Evolutionary conservation across 1,140 invertebrate genomes (phyloP).

Genomic region (Drosophila fuyamai): DNA sequence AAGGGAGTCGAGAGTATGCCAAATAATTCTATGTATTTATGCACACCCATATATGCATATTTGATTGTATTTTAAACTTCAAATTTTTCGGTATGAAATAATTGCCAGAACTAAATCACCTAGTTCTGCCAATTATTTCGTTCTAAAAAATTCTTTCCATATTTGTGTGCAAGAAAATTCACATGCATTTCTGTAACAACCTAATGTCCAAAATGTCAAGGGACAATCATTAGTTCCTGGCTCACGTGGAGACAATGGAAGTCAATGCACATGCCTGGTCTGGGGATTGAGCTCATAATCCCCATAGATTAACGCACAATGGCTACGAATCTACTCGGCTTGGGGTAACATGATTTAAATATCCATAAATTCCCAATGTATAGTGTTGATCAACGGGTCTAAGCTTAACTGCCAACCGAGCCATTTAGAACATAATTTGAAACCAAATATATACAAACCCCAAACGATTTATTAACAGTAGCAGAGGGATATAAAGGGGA

Average conservation of each 20-base stretch:
- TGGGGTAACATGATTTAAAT: constrained; percentile 50
- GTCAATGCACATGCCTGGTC: neutral
- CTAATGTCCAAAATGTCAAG: constrained; percentile 25
- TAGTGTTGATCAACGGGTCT: constrained; percentile 53
- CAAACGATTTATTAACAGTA: constrained; percentile 32
- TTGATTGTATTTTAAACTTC: constrained; percentile 21
- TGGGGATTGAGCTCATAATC: constrained; percentile 22
- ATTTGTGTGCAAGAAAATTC: neutral
- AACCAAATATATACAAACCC: constrained; percentile 16
- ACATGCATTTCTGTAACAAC: constrained; percentile 11
- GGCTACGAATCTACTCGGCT: constrained; percentile 14
- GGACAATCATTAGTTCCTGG: constrained; percentile 30
- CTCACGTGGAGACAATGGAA: constrained; percentile 19
- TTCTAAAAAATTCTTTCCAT: neutral
- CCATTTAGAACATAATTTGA: constrained; percentile 46
- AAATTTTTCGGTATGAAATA: constrained; percentile 12
- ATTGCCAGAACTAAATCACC: neutral
- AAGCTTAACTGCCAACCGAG: constrained; percentile 22
- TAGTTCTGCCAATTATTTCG: constrained; percentile 18
- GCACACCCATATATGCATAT: constrained; percentile 18
- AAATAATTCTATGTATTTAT: constrained; percentile 1
- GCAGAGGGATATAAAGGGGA: neutral
- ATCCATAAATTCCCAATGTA: constrained; percentile 56
- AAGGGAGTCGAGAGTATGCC: neutral
- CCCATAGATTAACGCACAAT: constrained; percentile 44